A percentile compares a stretch with the other conserved stretches of the same genome.
Evolutionary conservation across 2,113 vertebrate genomes (phyloP).

Genomic region (Gila orcuttii): DNA sequence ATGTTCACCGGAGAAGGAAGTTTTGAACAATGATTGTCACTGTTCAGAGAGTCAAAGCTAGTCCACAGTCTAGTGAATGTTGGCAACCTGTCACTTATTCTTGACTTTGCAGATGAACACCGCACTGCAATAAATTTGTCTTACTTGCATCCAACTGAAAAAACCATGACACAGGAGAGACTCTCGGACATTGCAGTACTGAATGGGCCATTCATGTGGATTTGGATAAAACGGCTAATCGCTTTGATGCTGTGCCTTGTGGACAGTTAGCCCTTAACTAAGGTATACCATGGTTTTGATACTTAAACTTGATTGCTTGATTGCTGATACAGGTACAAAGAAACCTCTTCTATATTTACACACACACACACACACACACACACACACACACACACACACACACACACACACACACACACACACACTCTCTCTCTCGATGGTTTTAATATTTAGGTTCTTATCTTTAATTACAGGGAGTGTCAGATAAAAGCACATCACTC

Average conservation of each 20-base stretch:
- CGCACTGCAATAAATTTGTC: too few species aligned
- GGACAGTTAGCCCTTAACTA: background rate
- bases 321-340: too few species aligned
- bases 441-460: slow-evolving; percentile 46
- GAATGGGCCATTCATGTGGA: background rate
- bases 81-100: too few species aligned
- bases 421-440: background rate
- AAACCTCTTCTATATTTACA: too few species aligned
- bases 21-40: background rate
- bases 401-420: too few species aligned
- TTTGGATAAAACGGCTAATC: background rate
- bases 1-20: background rate
- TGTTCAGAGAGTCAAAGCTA: background rate
- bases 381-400: too few species aligned
- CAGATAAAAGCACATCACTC: slow-evolving; percentile 47
- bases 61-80: background rate
- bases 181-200: slow-evolving; percentile 2
- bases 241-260: background rate
- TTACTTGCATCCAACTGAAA: too few species aligned
- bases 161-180: background rate
- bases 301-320: background rate
- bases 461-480: slow-evolving; percentile 45
- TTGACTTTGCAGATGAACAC: too few species aligned
- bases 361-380: too few species aligned
- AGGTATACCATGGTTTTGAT: background rate